Base-by-base conservation (phyloP, 2,797 vertebrate genomes). In the Smutsia temminckii region DNA sequence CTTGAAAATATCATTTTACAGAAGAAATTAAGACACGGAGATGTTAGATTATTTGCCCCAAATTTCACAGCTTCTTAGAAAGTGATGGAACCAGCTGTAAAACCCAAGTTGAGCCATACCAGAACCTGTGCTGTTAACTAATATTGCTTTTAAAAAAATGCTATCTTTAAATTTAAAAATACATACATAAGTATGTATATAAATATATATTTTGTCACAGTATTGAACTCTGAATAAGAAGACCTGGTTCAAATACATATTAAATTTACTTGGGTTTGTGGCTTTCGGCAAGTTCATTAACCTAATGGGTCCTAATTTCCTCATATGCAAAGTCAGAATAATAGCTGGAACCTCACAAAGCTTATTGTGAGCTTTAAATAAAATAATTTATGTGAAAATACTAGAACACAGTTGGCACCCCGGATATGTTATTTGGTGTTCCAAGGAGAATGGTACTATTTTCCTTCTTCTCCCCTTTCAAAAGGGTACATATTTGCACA, bases 241-340 rank as follows among this genome's bases (percentile, higher is more conserved):
- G 40, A 75, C 7, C 20, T 40, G 20, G 49, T 75, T 96, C 55
- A 85, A 92, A 87, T 18, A 83, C 5, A 63, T 57, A 66, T 85
- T 91, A 80, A 85, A 87, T 89, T 74, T 81, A 42, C 40, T 91
- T 75, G 51, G 57, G 27, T 66, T 81, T 90, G 11, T 66, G 37
- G 78, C 57, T 95, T 96, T 92, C 66, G 86, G 61, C 74, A 97
- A 95, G 27, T 94, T 79, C 83, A 86, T 75, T 84, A 89, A 93
- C 40, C 37, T 64, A 80, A 72, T 57, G 20, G 29, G 64, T 93
- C 81, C 57, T 64, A 95, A 32, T 94, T 95, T 96, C 77, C 49
- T 96, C 75, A 84, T 32, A 71, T 8, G 4, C 80, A 93, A 91
- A 95, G 74, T 94, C 18, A 74, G 40, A 91, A 81, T 87, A 91